Base-by-base conservation (phyloP, 2,797 vertebrate genomes). In the Gallirallus australis region DNA sequence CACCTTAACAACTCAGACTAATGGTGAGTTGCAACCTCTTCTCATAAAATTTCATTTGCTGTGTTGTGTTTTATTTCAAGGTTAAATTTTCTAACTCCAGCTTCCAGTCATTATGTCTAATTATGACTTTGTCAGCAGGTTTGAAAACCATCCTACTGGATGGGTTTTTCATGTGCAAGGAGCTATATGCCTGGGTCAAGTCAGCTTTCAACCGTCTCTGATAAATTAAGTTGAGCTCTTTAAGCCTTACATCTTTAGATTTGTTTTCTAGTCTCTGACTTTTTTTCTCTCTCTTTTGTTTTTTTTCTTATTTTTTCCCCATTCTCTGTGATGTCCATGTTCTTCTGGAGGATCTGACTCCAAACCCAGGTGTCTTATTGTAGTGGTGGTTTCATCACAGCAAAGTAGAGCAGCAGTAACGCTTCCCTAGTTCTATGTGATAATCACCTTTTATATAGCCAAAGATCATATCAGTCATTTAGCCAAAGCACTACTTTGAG, bases 91-190 rank as follows among this genome's bases (percentile, higher is more conserved):
- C 52, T 54, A 84, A 53, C 9, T 90, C 20, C 42, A 86, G 12
- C 31, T 93, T 82, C 39, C 35, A 82, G 59, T 84, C 52, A 86
- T 95, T 84, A 86, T 60, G 35, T 82, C 42, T 93, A 85, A 69
- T 90, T 89, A 94, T 37, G 33, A 45, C 37, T 90, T 81, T 92
- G 59, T 82, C 73, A 82, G 35, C n/a, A 66, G 39, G 30, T 64
- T 90, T 89, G 88, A 86, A 92, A 88, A 42, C 8, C 54, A 27
- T 71, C 17, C 21, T 59, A 11, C 16, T 52, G 39, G 59, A 59
- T 40, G 19, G 8, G 14, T 14, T 69, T 88, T 87, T 45, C 3
- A 1, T 66, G 19, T 48, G 12, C 12, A 14, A 69, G 47, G 7
- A 56, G 81, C 40, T 89, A 33, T 24, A 59, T 24, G 31, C 20